These are phyloP conservation scores for Drepana falcataria DNA, from an alignment of 2,888 invertebrate genomes.

Conservation along the genomic window DNA sequence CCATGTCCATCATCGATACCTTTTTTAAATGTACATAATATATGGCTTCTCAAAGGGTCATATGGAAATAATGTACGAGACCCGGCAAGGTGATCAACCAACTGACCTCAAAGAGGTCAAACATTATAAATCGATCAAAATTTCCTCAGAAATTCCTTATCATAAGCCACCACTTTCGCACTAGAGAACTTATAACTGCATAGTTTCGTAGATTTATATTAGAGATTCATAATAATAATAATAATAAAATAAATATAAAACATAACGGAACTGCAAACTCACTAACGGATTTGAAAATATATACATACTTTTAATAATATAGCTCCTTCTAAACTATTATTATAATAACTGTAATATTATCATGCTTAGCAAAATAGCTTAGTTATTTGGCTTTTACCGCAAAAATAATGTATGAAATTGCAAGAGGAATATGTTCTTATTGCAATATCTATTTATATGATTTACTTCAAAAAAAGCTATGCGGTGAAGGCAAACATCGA, in stretches of 20 bases:
- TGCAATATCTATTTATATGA: too few species aligned
- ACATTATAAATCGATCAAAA: too few species aligned
- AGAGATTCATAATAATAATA: slow-evolving; percentile 48
- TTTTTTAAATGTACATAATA: too few species aligned
- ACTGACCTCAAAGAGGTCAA: too few species aligned
- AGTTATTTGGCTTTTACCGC: background rate
- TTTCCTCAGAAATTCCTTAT: too few species aligned
- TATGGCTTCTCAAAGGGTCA: too few species aligned
- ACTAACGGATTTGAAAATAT: slow-evolving; percentile 73
- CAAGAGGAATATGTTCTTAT: slow-evolving; percentile 2
- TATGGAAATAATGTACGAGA: too few species aligned
- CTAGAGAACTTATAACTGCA: background rate
- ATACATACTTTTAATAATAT: slow-evolving; percentile 38
- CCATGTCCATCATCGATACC: too few species aligned
- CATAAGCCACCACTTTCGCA: too few species aligned
- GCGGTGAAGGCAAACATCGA: too few species aligned
- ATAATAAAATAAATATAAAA: slow-evolving; percentile 38
- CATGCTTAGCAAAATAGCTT: slow-evolving; percentile 23
- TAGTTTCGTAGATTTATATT: slow-evolving; percentile 42
- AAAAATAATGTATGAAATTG: background rate
- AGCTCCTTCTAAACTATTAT: slow-evolving; percentile 34
- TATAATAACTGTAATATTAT: slow-evolving; percentile 51
- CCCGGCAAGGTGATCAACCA: too few species aligned
- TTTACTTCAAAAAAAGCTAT: too few species aligned
- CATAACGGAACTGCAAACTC: slow-evolving; percentile 63